Conservation (phyloP, 1,140 invertebrate genomes). For the Pachypeltis micranthus region DNA sequence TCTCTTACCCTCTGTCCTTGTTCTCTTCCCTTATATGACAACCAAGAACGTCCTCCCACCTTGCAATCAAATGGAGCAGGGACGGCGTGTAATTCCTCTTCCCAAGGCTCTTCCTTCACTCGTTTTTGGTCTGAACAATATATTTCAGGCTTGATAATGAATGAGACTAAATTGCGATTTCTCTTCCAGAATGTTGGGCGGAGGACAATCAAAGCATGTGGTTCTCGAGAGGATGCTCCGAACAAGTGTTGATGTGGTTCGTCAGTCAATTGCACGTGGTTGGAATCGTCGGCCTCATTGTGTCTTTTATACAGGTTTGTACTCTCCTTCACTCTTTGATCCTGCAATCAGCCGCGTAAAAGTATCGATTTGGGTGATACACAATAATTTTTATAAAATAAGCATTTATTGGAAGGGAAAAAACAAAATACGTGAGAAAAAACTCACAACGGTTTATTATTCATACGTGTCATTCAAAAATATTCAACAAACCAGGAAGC, state of each 20-base stretch:
- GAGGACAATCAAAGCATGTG: constrained; percentile 43
- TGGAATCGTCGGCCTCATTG: constrained; percentile 53
- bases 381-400: background rate
- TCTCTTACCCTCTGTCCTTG: no score
- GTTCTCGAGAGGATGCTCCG: constrained; percentile 54
- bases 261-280: constrained; percentile 54
- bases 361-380: no score
- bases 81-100: no score
- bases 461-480: background rate
- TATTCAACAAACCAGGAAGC: no score
- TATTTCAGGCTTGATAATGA: no score
- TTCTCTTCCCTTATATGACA: no score
- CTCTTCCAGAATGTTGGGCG: constrained; percentile 35
- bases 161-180: no score
- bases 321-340: no score
- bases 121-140: no score
- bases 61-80: no score
- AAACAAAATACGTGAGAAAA: background rate
- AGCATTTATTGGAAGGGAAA: background rate
- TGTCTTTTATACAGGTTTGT: constrained; percentile 57
- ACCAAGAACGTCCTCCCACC: no score
- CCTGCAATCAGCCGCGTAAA: background rate
- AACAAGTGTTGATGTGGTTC: constrained; percentile 54
- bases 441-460: background rate
- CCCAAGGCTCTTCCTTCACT: no score